Evolutionary conservation across 2,888 invertebrate genomes (phyloP).

Genomic region (Epistrophella euchroma): DNA sequence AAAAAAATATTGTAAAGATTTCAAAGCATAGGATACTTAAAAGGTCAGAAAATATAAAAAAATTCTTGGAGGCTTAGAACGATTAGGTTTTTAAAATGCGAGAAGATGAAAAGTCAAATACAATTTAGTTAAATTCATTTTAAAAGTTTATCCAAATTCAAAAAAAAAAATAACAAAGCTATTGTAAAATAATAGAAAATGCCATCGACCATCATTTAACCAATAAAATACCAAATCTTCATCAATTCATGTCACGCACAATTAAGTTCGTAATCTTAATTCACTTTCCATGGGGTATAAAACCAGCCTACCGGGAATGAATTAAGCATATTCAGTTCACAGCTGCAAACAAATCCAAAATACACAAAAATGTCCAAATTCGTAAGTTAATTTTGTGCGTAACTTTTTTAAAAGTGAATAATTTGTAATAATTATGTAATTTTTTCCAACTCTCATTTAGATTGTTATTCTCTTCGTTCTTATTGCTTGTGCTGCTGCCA

Average conservation of each 20-base stretch:
- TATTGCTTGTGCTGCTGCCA: slow-evolving; percentile 61
- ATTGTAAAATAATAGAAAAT: not conserved
- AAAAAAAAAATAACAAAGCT: not conserved
- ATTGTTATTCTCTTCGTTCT: slow-evolving; percentile 57
- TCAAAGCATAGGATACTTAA: not conserved
- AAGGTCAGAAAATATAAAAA: not conserved
- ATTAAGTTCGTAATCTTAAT: slow-evolving; percentile 1
- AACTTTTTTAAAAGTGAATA: not conserved
- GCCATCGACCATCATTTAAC: not conserved
- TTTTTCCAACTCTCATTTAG: slow-evolving; percentile 14
- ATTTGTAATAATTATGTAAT: slow-evolving; percentile 4
- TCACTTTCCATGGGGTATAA: not conserved
- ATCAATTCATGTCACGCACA: slow-evolving; percentile 32
- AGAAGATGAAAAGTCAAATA: not conserved
- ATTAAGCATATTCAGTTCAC: slow-evolving; percentile 30
- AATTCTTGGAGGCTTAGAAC: not conserved
- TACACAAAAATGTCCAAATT: slow-evolving; percentile 47
- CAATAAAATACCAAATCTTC: not conserved
- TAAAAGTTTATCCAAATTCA: not conserved
- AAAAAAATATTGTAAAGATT: not conserved
- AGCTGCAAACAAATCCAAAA: slow-evolving; percentile 8
- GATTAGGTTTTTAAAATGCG: not conserved
- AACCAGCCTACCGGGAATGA: not conserved
- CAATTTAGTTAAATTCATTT: not conserved
- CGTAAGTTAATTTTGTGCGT: slow-evolving; percentile 30